Evolutionary conservation across 2,888 invertebrate species (phyloP), one percentile per base, ranked within the genome.

Genomic region (Rhimphoctona megacephalus): DNA sequence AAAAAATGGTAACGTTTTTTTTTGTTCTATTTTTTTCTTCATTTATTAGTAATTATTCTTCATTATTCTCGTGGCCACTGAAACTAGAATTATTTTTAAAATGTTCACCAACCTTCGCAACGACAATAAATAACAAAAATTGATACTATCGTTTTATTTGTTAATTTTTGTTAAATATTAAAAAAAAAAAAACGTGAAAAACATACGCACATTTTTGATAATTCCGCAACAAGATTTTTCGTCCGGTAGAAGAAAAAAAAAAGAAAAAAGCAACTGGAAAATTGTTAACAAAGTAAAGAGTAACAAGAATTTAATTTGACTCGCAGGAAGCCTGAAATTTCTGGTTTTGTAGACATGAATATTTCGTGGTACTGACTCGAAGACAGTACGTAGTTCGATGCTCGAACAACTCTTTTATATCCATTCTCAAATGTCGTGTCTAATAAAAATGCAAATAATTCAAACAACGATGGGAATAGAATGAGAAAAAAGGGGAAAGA

Each of bases 381-480:
- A 67, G 73, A 80, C 89, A 87, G 87, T 83, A 90, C 85, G 85
- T 19, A 39, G 25, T 14, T 7, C 57, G 30, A 11, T 76, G 36
- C 33, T 19, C 83, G 46, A 9, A n/a, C 70, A 43, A 25, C 14
- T 19, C 30, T 88, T 90, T 91, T 92, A 91, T 90, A 85, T 36
- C 74, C 83, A 25, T 30, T 78, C 6, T 57, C 77, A 49, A 70
- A 81, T 52, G 78, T 83, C 79, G 19, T 66, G 83, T 89, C 82
- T 85, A 92, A 92, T 90, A 88, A 88, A 88, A 89, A 90, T 61
- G 30, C 30, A 61, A 61, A 61, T 61, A 9, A 30, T 61, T 14
- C 17, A 30, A 61, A 61, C 17, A 30, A 6, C 88, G 91, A 66
- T 39, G 30, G 39, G 25, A 67, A 25, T 67, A 39, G 52, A 5